A percentile compares a stretch with the other conserved stretches of the same genome.
phyloP scores from a whole-genome alignment of 2,113 vertebrate genomes.

The Ranitomeya variabilis region DNA sequence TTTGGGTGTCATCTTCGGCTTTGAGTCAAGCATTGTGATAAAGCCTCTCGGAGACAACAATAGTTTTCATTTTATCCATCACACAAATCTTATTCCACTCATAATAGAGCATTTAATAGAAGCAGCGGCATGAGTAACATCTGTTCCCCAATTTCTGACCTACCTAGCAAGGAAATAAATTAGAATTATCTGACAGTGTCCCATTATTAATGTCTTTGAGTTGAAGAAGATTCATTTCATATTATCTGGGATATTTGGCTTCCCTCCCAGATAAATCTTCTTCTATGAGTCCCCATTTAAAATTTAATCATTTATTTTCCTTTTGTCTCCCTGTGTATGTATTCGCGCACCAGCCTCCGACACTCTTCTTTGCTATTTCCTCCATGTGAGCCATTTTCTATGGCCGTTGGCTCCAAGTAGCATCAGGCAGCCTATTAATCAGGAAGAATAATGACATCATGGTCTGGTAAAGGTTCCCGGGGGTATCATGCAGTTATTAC shows the following conservation, averaged over 20 bases:
- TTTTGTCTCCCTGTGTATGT: constrained; percentile 40
- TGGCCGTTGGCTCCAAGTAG: constrained; percentile 50
- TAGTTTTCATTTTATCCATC: constrained; percentile 21
- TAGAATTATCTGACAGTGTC: constrained; percentile 73
- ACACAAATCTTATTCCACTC: constrained; percentile 54
- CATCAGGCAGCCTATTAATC: constrained; percentile 68
- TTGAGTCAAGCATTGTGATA: not conserved
- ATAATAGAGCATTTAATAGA: constrained; percentile 70
- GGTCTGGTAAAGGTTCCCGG: constrained; percentile 66
- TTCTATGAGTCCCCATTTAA: constrained; percentile 56
- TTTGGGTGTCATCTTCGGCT: not conserved
- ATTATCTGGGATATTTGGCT: constrained; percentile 66
- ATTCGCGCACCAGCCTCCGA: not conserved
- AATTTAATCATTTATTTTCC: constrained; percentile 42
- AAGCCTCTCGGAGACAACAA: not conserved
- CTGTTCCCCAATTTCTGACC: constrained; percentile 71
- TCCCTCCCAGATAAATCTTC: constrained; percentile 67
- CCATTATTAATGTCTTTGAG: constrained; percentile 74
- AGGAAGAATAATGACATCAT: constrained; percentile 68
- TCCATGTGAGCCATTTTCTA: constrained; percentile 60
- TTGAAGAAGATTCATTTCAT: constrained; percentile 77
- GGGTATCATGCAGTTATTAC: constrained; percentile 71
- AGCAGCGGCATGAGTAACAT: constrained; percentile 74
- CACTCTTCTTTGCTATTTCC: constrained; percentile 9
- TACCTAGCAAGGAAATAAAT: constrained; percentile 81